A percentile compares a stretch with the other conserved stretches of the same genome.
Evolutionary conservation across 2,888 invertebrate genomes (phyloP).

Genomic region (Rhaphigaster nebulosa): DNA sequence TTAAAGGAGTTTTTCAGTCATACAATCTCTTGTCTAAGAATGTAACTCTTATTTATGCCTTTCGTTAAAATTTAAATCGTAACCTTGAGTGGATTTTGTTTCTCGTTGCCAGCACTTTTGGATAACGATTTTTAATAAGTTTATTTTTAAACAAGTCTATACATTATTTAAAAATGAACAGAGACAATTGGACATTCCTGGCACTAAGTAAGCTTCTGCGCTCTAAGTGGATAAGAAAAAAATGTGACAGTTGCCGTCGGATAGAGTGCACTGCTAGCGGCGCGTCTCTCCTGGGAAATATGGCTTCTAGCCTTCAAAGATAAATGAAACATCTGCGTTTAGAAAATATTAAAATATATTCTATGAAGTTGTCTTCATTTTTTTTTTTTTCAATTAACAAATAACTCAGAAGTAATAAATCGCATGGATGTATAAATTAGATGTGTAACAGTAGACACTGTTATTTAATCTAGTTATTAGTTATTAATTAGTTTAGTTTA

Average conservation of each 20-base stretch:
- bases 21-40: no score
- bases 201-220: neutral
- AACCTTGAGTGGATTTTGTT: no score
- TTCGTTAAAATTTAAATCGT: no score
- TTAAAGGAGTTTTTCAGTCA: no score
- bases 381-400: neutral
- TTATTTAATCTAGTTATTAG: no score
- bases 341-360: slow-evolving; percentile 13
- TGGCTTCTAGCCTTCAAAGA: slow-evolving; percentile 19
- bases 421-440: neutral
- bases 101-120: no score
- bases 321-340: neutral
- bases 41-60: no score
- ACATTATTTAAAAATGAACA: neutral
- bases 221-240: slow-evolving; percentile 31
- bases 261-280: neutral
- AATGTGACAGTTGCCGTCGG: slow-evolving; percentile 8
- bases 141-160: neutral
- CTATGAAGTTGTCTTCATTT: neutral
- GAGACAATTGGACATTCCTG: neutral
- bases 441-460: no score
- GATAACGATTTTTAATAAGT: no score
- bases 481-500: no score
- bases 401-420: neutral
- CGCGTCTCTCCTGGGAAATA: neutral